A percentile compares a stretch with the other conserved stretches of the same genome.
Conservation (phyloP, 2,888 invertebrate genomes). For the Biston betularia region DNA sequence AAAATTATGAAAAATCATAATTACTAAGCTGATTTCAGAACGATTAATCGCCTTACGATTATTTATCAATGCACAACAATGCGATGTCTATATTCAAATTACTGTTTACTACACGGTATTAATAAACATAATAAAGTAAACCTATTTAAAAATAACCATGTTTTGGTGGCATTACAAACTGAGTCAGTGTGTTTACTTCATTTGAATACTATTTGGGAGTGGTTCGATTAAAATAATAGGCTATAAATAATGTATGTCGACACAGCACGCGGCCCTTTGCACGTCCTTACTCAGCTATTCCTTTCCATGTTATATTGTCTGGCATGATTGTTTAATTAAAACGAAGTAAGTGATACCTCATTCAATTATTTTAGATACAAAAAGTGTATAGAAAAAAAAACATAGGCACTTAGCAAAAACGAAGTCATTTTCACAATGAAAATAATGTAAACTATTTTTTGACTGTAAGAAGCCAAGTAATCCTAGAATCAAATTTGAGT, state of each 20-base stretch:
- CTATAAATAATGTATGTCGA: constrained; percentile 10
- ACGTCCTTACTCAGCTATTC: constrained; percentile 3
- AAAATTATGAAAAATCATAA: too few species aligned
- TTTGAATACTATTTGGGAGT: constrained; percentile 1
- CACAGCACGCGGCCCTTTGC: constrained; percentile 8
- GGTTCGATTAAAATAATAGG: constrained; percentile 7
- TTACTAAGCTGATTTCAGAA: too few species aligned
- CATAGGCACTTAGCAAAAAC: too few species aligned
- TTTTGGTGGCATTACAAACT: not conserved
- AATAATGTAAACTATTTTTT: too few species aligned
- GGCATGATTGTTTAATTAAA: constrained; percentile 3
- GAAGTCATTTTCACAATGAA: too few species aligned
- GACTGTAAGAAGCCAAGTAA: too few species aligned
- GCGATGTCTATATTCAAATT: too few species aligned
- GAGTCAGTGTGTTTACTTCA: not conserved
- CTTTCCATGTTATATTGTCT: constrained; percentile 38
- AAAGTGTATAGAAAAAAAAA: too few species aligned
- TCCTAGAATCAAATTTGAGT: too few species aligned
- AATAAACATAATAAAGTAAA: not conserved
- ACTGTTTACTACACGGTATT: not conserved
- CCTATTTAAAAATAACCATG: not conserved
- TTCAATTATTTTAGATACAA: not conserved
- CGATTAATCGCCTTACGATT: too few species aligned
- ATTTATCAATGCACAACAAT: too few species aligned
- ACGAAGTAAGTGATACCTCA: not conserved